A percentile compares a stretch with the other conserved stretches of the same genome.
phyloP scores from a whole-genome alignment of 2,113 vertebrate species.

The Pristiophorus japonicus region DNA sequence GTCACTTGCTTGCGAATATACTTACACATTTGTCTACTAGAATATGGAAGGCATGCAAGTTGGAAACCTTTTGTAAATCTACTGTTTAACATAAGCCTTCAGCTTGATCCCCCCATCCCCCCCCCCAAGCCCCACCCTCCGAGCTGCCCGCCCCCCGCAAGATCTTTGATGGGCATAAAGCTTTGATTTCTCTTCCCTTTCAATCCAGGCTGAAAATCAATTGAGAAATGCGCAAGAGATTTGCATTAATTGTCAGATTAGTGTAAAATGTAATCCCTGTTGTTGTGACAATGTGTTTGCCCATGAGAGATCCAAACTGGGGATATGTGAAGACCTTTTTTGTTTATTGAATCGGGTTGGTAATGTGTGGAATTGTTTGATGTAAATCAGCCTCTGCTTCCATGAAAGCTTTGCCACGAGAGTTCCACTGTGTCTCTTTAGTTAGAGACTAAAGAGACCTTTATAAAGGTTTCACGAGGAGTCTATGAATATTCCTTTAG shows the following conservation, averaged over 20 bases:
- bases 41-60: not conserved
- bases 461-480: slow-evolving; percentile 50
- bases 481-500: slow-evolving; percentile 54
- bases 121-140: too few relatives aligned
- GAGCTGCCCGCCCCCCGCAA: not conserved
- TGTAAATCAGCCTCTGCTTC: slow-evolving; percentile 52
- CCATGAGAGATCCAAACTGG: not conserved
- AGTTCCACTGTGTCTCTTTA: too few relatives aligned
- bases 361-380: slow-evolving; percentile 46
- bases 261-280: slow-evolving; percentile 15
- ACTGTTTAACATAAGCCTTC: too few relatives aligned
- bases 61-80: not conserved
- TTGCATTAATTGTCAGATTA: not conserved
- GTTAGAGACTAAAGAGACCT: slow-evolving; percentile 48
- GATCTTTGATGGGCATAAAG: not conserved
- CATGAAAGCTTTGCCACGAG: slow-evolving; percentile 46
- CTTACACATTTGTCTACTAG: not conserved
- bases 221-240: not conserved
- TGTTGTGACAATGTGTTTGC: not conserved
- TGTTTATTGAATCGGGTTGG: slow-evolving; percentile 46
- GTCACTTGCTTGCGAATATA: not conserved
- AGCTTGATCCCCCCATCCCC: not conserved
- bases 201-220: not conserved
- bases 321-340: not conserved
- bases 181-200: not conserved